Conservation (phyloP, 1,140 invertebrate species). For the Galendromus occidentalis region DNA sequence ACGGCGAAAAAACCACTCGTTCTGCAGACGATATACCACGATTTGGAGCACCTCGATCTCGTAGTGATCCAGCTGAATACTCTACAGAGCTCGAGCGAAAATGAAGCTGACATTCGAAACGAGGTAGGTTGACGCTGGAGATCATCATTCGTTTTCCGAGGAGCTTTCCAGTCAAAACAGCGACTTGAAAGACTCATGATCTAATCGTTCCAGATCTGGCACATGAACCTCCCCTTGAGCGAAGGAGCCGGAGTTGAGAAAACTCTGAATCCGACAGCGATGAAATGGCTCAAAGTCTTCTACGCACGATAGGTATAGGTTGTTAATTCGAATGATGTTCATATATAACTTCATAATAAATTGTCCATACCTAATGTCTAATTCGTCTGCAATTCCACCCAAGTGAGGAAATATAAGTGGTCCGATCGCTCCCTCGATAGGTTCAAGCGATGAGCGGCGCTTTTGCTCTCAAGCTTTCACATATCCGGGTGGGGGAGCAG, state of each 20-base stretch:
- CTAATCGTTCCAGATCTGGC: neutral
- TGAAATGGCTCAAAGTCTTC: slow-evolving; percentile 9
- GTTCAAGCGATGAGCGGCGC: too few relatives aligned
- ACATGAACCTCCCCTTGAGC: neutral
- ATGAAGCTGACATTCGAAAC: neutral
- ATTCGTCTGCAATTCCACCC: too few relatives aligned
- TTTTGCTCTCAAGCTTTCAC: too few relatives aligned
- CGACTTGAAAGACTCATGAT: neutral
- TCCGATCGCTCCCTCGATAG: too few relatives aligned
- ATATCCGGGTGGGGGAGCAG: too few relatives aligned
- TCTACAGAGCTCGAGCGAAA: neutral
- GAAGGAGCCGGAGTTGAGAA: neutral
- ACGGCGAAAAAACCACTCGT: neutral
- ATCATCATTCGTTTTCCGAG: neutral
- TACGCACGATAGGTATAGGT: neutral
- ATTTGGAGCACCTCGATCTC: neutral
- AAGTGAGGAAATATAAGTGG: too few relatives aligned
- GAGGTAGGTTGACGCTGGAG: neutral
- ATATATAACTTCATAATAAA: neutral
- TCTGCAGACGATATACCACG: slow-evolving; percentile 1
- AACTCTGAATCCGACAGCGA: neutral
- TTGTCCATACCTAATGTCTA: too few relatives aligned
- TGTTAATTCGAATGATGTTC: too few relatives aligned
- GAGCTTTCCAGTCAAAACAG: neutral
- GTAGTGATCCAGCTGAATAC: neutral